Conservation (phyloP, 2,113 vertebrate genomes). For the Collichthys lucidus region DNA sequence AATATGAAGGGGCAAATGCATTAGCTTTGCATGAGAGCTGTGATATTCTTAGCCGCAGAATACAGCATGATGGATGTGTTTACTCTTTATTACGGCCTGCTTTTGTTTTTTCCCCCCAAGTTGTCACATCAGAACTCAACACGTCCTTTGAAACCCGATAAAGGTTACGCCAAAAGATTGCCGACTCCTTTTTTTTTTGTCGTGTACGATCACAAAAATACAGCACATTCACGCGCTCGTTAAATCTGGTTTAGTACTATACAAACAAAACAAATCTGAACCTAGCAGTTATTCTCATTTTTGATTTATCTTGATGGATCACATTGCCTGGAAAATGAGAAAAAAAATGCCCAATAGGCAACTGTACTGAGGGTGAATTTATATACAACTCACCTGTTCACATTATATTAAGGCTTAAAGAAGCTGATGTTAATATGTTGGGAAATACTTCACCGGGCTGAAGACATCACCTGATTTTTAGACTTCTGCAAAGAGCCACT, state of each 20-base stretch:
- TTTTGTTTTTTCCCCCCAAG: neutral
- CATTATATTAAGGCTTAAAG: too few species aligned
- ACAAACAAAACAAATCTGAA: neutral
- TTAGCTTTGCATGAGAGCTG: conserved; percentile 29
- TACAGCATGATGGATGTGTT: neutral
- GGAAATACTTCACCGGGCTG: neutral
- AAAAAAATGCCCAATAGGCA: neutral
- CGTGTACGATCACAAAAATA: neutral
- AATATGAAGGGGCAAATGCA: conserved; percentile 7
- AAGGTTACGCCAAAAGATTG: neutral
- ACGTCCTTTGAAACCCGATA: neutral
- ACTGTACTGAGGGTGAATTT: too few species aligned
- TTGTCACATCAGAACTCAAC: neutral
- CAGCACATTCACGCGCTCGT: neutral
- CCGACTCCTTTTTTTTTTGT: neutral
- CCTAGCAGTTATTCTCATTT: neutral
- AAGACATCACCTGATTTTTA: neutral
- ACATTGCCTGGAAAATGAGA: neutral
- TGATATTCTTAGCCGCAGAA: conserved; percentile 12
- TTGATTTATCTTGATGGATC: neutral
- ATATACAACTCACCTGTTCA: too few species aligned
- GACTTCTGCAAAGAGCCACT: neutral
- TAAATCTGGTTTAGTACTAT: neutral
- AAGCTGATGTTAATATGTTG: too few species aligned
- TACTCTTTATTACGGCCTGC: neutral